Conservation (phyloP, 1,140 invertebrate species). For the Idris sp. region DNA sequence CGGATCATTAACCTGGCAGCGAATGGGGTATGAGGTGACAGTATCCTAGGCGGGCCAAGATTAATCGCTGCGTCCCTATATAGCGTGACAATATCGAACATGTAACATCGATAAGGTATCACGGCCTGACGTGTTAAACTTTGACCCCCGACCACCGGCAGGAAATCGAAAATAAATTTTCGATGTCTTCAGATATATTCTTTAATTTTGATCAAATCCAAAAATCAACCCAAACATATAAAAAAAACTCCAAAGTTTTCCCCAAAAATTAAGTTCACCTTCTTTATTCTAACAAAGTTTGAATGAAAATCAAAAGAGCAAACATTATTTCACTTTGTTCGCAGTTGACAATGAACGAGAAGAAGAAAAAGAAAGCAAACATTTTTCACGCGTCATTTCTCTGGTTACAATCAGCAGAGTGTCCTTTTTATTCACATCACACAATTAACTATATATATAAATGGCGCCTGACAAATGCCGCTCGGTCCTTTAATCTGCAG, state of each 20-base stretch:
- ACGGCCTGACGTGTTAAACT: conserved; percentile 56
- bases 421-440: conserved; percentile 29
- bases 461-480: conserved; percentile 28
- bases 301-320: too few species aligned
- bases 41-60: conserved; percentile 60
- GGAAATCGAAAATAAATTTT: conserved; percentile 58
- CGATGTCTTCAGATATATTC: too few species aligned
- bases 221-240: too few species aligned
- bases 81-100: conserved; percentile 63
- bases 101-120: conserved; percentile 64
- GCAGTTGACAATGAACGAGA: background rate
- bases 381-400: conserved; percentile 40
- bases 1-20: conserved; percentile 63
- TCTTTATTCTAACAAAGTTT: too few species aligned
- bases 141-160: conserved; percentile 43
- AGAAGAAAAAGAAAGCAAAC: too few species aligned
- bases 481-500: conserved; percentile 42
- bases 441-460: conserved; percentile 38
- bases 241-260: too few species aligned
- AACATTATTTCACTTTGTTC: conserved; percentile 28
- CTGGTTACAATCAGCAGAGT: conserved; percentile 15
- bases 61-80: conserved; percentile 59
- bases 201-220: too few species aligned
- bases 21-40: conserved; percentile 48
- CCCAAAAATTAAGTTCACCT: too few species aligned